Evolutionary conservation across 2,113 vertebrate genomes (phyloP).

Genomic region (Tylochromis polylepis): DNA sequence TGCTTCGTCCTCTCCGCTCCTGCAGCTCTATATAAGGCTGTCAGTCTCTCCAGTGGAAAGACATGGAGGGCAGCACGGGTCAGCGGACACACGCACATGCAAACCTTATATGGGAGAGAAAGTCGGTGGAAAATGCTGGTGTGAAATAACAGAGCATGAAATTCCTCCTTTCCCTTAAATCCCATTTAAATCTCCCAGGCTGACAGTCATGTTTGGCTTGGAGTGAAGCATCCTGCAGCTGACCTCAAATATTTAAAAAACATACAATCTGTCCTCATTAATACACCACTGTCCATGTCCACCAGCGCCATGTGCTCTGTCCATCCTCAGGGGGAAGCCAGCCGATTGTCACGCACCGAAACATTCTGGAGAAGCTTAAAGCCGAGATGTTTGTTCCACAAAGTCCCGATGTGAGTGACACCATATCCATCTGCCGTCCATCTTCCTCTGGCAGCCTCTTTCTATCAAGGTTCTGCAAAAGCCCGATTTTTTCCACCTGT

Average conservation of each 20-base stretch:
- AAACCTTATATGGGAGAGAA: slow-evolving; percentile 45
- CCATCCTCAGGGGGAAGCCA: background rate
- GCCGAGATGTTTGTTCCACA: background rate
- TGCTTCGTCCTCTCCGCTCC: background rate
- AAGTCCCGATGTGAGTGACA: background rate
- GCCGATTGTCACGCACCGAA: background rate
- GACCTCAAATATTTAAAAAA: background rate
- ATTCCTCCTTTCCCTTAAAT: slow-evolving; percentile 41
- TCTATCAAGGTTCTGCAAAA: background rate
- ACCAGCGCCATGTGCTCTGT: background rate
- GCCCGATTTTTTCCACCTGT: background rate
- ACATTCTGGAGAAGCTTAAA: background rate
- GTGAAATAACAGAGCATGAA: slow-evolving; percentile 36
- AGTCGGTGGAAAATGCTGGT: slow-evolving; percentile 41
- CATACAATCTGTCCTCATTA: background rate
- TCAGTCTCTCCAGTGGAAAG: background rate
- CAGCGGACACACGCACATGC: background rate
- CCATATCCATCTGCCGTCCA: fast-evolving
- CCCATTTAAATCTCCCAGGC: slow-evolving; percentile 20
- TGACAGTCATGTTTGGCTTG: slow-evolving; percentile 13
- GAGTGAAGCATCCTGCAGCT: background rate
- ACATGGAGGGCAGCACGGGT: background rate
- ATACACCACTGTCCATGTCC: background rate
- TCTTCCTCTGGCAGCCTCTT: fast-evolving
- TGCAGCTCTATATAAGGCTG: slow-evolving; percentile 47